These are phyloP conservation scores for Aphrophora alni DNA, from an alignment of 2,888 invertebrate species.

Conservation along the genomic window DNA sequence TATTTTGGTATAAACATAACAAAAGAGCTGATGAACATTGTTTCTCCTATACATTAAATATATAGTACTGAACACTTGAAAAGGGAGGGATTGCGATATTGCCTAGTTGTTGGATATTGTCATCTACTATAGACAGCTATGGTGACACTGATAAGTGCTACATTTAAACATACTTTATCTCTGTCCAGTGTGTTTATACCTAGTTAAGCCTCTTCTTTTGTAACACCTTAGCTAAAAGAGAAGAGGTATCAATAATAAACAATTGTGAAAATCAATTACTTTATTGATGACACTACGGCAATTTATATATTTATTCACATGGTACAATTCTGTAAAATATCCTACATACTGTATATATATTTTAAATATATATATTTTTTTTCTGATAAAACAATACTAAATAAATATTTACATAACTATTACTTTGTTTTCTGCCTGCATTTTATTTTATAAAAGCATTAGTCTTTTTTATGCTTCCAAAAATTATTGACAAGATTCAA, in stretches of 20 bases:
- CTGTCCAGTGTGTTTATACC: too few species aligned
- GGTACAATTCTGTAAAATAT: constrained; percentile 3
- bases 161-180: too few species aligned
- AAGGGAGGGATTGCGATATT: too few species aligned
- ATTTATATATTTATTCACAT: constrained; percentile 9
- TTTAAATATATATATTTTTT: background rate
- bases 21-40: too few species aligned
- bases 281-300: constrained; percentile 6
- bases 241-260: background rate
- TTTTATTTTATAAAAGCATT: constrained; percentile 4
- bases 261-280: background rate
- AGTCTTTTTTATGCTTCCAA: background rate
- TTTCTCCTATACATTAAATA: too few species aligned
- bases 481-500: background rate
- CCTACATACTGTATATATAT: constrained; percentile 9
- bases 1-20: too few species aligned
- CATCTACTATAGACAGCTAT: too few species aligned
- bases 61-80: too few species aligned
- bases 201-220: too few species aligned
- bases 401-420: constrained; percentile 6
- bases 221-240: too few species aligned
- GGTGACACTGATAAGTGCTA: too few species aligned
- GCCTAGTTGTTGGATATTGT: too few species aligned
- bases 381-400: constrained; percentile 7
- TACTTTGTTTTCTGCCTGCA: background rate